A percentile compares a stretch with the other conserved stretches of the same genome.
phyloP scores from a whole-genome alignment of 2,113 vertebrate species.

The Ameiurus melas region DNA sequence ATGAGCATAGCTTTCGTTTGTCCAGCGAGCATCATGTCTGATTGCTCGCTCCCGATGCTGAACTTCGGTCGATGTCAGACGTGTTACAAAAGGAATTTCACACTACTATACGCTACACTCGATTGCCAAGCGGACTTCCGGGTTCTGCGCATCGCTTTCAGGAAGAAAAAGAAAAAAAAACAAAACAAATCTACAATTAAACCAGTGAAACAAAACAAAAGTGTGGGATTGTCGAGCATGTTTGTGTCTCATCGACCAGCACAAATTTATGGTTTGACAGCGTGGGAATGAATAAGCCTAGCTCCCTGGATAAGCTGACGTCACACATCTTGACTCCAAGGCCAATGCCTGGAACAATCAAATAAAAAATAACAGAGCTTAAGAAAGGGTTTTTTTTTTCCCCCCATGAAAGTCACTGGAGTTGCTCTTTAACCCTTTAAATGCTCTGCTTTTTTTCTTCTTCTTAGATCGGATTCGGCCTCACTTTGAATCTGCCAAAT shows the following conservation, averaged over 20 bases:
- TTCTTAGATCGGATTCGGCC: neutral
- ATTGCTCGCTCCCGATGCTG: too few species aligned
- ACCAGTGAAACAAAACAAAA: neutral
- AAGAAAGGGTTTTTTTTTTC: neutral
- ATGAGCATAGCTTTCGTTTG: neutral
- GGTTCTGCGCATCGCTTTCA: neutral
- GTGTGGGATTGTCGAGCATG: neutral
- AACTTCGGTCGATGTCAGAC: neutral
- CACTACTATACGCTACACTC: neutral
- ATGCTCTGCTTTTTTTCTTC: neutral
- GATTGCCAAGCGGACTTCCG: neutral
- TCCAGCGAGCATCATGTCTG: neutral
- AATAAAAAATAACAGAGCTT: neutral
- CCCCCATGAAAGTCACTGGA: neutral
- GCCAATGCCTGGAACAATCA: neutral
- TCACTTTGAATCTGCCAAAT: neutral
- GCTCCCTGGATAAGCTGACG: neutral
- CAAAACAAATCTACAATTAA: too few species aligned
- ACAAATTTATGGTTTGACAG: neutral
- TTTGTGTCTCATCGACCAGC: neutral
- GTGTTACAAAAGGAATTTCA: neutral
- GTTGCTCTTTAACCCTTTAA: conserved; percentile 7
- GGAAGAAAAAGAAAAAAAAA: neutral
- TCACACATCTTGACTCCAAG: neutral
- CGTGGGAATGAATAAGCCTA: neutral